These are phyloP conservation scores for Macrocentrus cingulum DNA, from an alignment of 1,140 invertebrate genomes.

Conservation along the genomic window DNA sequence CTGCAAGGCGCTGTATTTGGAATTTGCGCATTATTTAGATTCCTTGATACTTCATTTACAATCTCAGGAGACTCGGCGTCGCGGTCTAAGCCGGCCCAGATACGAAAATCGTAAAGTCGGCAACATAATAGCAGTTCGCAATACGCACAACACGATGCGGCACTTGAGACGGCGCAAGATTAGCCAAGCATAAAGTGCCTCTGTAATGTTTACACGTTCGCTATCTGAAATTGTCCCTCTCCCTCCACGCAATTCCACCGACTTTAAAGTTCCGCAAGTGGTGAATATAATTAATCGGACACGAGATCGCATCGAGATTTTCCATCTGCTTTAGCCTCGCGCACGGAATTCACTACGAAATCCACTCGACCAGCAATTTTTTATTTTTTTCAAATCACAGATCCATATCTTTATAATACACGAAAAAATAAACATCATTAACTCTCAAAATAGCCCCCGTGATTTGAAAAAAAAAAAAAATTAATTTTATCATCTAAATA, in stretches of 20 bases:
- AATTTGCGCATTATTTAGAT: too few species aligned
- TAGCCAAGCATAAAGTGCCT: conserved; percentile 33
- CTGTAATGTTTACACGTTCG: conserved; percentile 32
- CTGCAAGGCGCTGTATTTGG: too few species aligned
- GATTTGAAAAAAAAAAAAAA: too few species aligned
- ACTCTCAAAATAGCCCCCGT: too few species aligned
- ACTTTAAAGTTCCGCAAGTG: conserved; percentile 15
- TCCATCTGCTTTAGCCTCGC: conserved; percentile 1
- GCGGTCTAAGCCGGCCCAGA: conserved; percentile 34
- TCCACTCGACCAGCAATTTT: too few species aligned
- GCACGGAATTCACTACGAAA: background rate
- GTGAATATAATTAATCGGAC: conserved; percentile 25
- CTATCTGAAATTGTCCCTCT: conserved; percentile 29
- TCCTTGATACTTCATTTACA: too few species aligned
- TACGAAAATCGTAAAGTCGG: conserved; percentile 33
- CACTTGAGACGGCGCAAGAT: conserved; percentile 43
- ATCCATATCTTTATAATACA: too few species aligned
- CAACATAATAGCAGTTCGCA: conserved; percentile 22
- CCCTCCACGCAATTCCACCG: background rate
- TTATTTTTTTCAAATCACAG: too few species aligned
- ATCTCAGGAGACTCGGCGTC: background rate
- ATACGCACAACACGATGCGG: conserved; percentile 36
- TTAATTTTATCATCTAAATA: too few species aligned
- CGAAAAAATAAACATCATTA: too few species aligned
- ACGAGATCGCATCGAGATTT: conserved; percentile 24